Conservation (phyloP, 2,113 vertebrate species). For the Steatornis caripensis region DNA sequence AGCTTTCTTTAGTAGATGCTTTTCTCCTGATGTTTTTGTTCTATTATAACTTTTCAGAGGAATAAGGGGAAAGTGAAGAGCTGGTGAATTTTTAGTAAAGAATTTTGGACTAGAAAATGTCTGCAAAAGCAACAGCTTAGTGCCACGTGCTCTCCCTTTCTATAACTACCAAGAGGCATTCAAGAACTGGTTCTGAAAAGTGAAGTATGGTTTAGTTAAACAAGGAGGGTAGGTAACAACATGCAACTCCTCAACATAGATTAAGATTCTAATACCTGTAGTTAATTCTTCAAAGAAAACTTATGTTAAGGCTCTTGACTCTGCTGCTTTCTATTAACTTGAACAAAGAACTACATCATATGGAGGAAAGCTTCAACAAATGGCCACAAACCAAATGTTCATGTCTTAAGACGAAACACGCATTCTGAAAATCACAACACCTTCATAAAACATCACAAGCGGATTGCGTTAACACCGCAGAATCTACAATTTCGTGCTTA, state of each 20-base stretch:
- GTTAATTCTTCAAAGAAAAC: not conserved
- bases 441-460: fast-evolving
- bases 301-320: not conserved
- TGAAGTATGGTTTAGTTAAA: not conserved
- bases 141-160: fast-evolving
- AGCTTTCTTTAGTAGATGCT: not conserved
- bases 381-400: fast-evolving
- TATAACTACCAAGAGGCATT: not conserved
- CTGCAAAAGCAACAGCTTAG: not conserved
- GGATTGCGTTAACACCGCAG: fast-evolving
- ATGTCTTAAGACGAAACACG: fast-evolving
- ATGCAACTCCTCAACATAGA: not conserved
- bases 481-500: fast-evolving
- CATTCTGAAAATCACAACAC: fast-evolving
- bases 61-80: not conserved
- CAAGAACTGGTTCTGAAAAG: not conserved
- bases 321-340: not conserved
- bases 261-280: not conserved
- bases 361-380: not conserved
- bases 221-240: not conserved
- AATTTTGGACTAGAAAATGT: not conserved
- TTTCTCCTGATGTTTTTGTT: not conserved
- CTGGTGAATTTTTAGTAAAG: not conserved
- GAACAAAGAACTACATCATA: not conserved
- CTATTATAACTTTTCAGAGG: not conserved